Conservation (phyloP, 1,140 invertebrate genomes). For the Drosophila sproati region DNA sequence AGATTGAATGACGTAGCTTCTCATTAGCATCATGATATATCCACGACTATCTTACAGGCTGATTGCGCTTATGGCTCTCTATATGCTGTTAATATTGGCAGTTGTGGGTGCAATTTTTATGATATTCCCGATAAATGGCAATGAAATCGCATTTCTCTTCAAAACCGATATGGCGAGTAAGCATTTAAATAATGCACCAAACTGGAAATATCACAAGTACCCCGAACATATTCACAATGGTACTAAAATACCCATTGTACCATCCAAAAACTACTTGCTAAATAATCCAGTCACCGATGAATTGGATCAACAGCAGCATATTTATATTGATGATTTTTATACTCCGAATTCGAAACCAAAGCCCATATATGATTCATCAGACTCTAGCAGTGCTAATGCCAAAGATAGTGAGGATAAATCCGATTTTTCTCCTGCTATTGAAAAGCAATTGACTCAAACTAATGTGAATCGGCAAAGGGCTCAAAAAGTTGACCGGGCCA, state of each 20-base stretch:
- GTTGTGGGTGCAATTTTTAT: not conserved
- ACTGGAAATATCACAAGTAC: not conserved
- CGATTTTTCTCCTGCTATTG: not conserved
- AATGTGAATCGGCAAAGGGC: not conserved
- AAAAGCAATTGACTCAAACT: not conserved
- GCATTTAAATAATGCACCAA: not conserved
- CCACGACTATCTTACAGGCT: conserved; percentile 1
- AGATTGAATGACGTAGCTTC: not conserved
- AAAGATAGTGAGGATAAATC: not conserved
- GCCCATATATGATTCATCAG: not conserved
- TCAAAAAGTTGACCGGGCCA: not conserved
- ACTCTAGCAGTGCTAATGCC: not conserved
- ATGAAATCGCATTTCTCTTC: not conserved
- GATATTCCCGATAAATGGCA: not conserved
- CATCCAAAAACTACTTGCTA: not conserved
- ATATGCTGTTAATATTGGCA: not conserved
- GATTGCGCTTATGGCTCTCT: not conserved
- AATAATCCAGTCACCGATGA: not conserved
- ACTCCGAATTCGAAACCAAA: not conserved
- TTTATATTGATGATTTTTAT: conserved; percentile 2
- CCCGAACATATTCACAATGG: not conserved
- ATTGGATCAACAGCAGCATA: not conserved
- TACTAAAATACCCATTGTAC: conserved; percentile 1
- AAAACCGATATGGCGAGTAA: not conserved
- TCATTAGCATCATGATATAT: conserved; percentile 4